Conservation (phyloP, 2,888 invertebrate genomes). For the Arge pagana region DNA sequence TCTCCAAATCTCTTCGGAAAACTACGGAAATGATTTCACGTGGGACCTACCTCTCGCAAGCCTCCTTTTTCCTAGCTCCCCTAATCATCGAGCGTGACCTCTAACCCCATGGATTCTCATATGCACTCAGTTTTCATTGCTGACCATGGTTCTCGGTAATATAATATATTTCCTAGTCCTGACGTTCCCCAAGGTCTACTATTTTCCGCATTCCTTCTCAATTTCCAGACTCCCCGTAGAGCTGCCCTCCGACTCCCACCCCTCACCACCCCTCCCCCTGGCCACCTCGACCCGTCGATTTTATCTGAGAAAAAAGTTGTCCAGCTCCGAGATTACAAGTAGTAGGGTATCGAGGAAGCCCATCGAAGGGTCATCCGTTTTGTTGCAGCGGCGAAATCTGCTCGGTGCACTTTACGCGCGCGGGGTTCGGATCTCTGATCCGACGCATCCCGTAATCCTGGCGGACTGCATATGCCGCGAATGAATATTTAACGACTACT, state of each 20-base stretch:
- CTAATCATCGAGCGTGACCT: constrained; percentile 18
- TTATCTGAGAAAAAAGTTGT: not conserved
- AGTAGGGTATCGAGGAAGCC: too few species aligned
- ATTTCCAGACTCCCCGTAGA: constrained; percentile 25
- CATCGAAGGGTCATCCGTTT: too few species aligned
- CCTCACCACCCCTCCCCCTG: constrained; percentile 12
- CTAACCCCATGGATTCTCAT: constrained; percentile 56
- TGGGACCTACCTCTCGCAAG: too few species aligned
- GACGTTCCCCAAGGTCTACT: constrained; percentile 51
- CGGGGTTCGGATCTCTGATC: constrained; percentile 26
- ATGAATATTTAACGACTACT: constrained; percentile 53
- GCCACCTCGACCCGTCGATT: not conserved
- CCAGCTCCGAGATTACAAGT: not conserved
- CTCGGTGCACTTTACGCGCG: too few species aligned
- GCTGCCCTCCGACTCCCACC: constrained; percentile 18
- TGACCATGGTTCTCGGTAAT: constrained; percentile 46
- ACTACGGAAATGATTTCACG: too few species aligned
- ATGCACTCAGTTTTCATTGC: constrained; percentile 59
- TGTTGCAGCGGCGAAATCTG: too few species aligned
- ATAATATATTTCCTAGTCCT: constrained; percentile 55
- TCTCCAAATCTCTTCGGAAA: too few species aligned
- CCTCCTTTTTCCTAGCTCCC: too few species aligned
- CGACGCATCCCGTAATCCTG: constrained; percentile 29
- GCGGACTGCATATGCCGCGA: constrained; percentile 41
- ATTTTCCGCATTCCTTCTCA: constrained; percentile 39